phyloP scores from a whole-genome alignment of 2,113 vertebrate species.

The Glaucidium brasilianum region DNA sequence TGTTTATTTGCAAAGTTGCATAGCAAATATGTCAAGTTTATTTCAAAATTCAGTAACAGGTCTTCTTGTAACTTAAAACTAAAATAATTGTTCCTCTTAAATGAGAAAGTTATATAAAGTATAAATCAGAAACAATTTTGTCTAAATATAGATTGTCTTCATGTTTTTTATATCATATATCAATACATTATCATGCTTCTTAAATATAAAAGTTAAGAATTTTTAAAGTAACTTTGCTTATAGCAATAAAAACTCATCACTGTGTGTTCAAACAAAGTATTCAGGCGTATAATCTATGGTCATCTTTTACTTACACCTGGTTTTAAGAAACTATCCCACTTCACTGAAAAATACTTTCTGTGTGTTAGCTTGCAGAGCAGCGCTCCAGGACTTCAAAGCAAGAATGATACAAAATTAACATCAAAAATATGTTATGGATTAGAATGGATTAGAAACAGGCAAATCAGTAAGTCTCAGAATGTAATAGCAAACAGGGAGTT shows the following conservation, averaged over 20 bases:
- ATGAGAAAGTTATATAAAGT: neutral
- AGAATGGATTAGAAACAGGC: conserved; percentile 65
- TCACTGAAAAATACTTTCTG: conserved; percentile 34
- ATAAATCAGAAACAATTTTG: neutral
- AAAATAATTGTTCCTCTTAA: neutral
- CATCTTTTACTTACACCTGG: conserved; percentile 10
- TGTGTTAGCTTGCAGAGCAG: conserved; percentile 32
- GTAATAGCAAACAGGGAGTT: conserved; percentile 57
- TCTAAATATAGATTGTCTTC: neutral
- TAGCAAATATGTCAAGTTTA: neutral
- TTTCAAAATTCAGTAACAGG: neutral
- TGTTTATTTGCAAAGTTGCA: neutral
- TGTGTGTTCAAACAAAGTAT: neutral
- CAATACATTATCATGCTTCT: neutral
- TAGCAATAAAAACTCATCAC: conserved; percentile 1
- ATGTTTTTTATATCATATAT: neutral
- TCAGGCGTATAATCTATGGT: neutral
- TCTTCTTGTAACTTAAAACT: neutral
- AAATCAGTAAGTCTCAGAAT: conserved; percentile 54
- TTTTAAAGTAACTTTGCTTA: neutral
- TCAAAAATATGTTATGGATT: conserved; percentile 66
- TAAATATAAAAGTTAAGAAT: neutral
- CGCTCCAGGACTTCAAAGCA: conserved; percentile 53
- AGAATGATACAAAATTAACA: conserved; percentile 67
- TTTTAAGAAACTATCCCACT: conserved; percentile 36